Conservation (phyloP, 2,113 vertebrate genomes). For the Menura novaehollandiae region DNA sequence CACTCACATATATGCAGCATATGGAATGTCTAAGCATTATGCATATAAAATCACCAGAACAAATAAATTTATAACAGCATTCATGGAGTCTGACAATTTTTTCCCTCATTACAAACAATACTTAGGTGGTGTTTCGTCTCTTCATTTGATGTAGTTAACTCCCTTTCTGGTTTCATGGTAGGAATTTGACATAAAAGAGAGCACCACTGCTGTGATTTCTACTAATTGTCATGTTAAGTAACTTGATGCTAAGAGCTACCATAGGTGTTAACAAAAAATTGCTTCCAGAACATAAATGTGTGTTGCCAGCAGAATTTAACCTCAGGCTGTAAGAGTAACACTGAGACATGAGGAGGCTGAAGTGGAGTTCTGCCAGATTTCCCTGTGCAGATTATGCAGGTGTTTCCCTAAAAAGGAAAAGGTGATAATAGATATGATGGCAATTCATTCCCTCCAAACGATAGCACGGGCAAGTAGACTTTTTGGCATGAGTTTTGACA, state of each 20-base stretch:
- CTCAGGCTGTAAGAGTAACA: constrained; percentile 16
- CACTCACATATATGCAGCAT: not conserved
- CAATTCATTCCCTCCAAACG: constrained; percentile 8
- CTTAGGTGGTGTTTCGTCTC: not conserved
- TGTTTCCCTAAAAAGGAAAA: constrained; percentile 37
- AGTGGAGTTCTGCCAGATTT: constrained; percentile 30
- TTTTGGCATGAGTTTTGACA: not conserved
- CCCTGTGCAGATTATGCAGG: not conserved
- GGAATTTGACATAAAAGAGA: constrained; percentile 6
- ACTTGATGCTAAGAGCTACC: not conserved
- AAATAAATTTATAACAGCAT: not conserved
- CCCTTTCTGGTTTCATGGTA: not conserved
- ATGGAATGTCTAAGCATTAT: not conserved
- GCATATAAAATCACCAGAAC: not conserved
- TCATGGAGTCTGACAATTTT: not conserved
- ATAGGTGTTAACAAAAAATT: constrained; percentile 62
- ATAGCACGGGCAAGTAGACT: not conserved
- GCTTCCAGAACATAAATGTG: constrained; percentile 46
- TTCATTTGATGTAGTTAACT: not conserved
- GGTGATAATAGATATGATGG: not conserved
- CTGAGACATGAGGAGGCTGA: not conserved
- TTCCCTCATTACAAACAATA: not conserved
- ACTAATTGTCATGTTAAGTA: constrained; percentile 37
- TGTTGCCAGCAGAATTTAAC: constrained; percentile 57
- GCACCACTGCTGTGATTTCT: not conserved